Evolutionary conservation across 92 coral and sea anemone species (phyloP).

Genomic region (Heteractis magnifica): DNA sequence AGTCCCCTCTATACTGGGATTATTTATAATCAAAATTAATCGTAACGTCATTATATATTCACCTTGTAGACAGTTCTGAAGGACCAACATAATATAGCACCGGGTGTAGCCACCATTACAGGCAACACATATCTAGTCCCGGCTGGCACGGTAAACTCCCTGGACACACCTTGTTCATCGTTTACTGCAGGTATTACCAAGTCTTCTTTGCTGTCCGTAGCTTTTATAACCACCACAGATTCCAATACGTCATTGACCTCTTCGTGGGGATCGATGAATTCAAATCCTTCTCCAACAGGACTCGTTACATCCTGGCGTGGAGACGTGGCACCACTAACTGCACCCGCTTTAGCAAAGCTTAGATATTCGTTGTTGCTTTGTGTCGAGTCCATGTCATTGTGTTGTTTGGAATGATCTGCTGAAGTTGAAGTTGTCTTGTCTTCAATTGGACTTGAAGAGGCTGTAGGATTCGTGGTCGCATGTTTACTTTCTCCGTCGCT

Average conservation of each 20-base stretch:
- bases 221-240: slow-evolving; percentile 38
- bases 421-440: neutral
- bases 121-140: slow-evolving; percentile 69
- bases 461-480: neutral
- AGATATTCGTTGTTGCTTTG: neutral
- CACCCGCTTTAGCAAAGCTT: neutral
- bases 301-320: slow-evolving; percentile 12
- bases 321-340: neutral
- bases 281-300: slow-evolving; percentile 53
- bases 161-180: slow-evolving; percentile 61
- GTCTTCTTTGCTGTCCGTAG: slow-evolving; percentile 55
- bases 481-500: neutral
- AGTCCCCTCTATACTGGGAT: no score
- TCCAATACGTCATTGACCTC: slow-evolving; percentile 40
- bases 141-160: slow-evolving; percentile 54
- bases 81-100: slow-evolving; percentile 68
- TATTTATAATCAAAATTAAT: neutral
- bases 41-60: neutral
- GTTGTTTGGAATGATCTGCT: neutral
- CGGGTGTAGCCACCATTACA: slow-evolving; percentile 65
- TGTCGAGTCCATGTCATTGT: neutral
- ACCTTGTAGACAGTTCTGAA: slow-evolving; percentile 74
- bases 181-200: slow-evolving; percentile 58
- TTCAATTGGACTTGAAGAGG: slow-evolving; percentile 4
- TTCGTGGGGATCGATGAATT: slow-evolving; percentile 54